Evolutionary conservation across 2,113 vertebrate species (phyloP).

Genomic region (Sphaerodactylus townsendi): DNA sequence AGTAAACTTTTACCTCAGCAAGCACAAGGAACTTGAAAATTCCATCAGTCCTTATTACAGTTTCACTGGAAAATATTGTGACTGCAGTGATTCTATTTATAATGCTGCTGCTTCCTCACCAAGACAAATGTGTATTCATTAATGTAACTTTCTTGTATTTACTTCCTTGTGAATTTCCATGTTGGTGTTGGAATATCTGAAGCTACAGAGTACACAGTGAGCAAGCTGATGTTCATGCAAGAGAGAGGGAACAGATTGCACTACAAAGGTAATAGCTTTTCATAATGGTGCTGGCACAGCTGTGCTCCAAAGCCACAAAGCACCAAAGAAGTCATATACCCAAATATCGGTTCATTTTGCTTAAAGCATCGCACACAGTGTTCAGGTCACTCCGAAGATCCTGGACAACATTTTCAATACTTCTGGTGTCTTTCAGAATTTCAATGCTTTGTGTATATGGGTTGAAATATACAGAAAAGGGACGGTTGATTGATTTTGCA

Average conservation of each 20-base stretch:
- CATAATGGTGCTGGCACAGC: slow-evolving; percentile 37
- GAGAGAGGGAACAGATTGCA: slow-evolving; percentile 41
- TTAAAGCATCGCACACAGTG: slow-evolving; percentile 94
- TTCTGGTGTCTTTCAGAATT: slow-evolving; percentile 93
- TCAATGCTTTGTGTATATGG: slow-evolving; percentile 96
- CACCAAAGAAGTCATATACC: slow-evolving; percentile 81
- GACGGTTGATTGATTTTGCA: slow-evolving; percentile 92
- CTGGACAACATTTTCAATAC: slow-evolving; percentile 94
- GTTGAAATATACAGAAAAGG: slow-evolving; percentile 98
- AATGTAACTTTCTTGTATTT: not conserved
- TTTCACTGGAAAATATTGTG: not conserved
- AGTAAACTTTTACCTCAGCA: not conserved
- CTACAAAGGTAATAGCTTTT: slow-evolving; percentile 35
- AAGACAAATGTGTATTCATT: not conserved
- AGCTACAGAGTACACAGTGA: slow-evolving; percentile 56
- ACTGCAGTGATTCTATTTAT: not conserved
- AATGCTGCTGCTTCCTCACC: not conserved
- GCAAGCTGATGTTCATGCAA: slow-evolving; percentile 60
- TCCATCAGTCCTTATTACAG: not conserved
- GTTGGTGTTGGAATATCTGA: slow-evolving; percentile 52
- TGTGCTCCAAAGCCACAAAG: slow-evolving; percentile 25
- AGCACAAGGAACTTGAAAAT: not conserved
- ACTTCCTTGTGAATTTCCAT: slow-evolving; percentile 37
- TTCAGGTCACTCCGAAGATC: slow-evolving; percentile 94
- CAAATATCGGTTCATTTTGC: slow-evolving; percentile 97